Evolutionary conservation across 2,888 invertebrate species (phyloP), one percentile per base, ranked within the genome.

Genomic region (Leptopterna dolabrata): DNA sequence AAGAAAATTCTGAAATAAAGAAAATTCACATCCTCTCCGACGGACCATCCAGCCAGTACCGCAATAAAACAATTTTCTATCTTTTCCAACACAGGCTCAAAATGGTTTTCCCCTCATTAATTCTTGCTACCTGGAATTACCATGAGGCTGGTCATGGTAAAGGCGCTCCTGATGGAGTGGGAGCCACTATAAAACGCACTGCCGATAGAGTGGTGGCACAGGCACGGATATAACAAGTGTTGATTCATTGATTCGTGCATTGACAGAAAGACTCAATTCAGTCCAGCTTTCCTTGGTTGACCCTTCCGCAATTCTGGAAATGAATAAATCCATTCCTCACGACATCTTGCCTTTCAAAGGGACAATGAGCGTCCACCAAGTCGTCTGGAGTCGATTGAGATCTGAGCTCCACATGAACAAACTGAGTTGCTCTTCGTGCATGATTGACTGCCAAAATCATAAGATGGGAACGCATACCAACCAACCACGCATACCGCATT

Each of bases 21-120:
- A 86, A 55, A 73, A 55, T 91, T 11, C 91, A 92, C 89, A 91
- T 91, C 83, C 30, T 91, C 3, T 91, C 91, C 87, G 92, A 92
- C 89, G 91, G 91, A 6, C 91, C 92, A 7, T 90, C 90, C 0
- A 91, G 91, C 7, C 91, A 92, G 86, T 91, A 92, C 87, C 86
- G 91, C 30, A 91, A 92, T 87, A 91, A 91, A 90, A 89, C 89
- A 0, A 91, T 91, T 90, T 92, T 92, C 89, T 91, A 89, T 90
- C 89, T 91, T 76, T 84, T 91, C 85, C 90, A 89, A 27, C 86
- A 87, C 87, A 88, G 89, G 82, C 80, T 90, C 30, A 80, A 63
- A 63, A 30, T 89, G 88, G 16, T 88, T 76, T 47, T 90, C 87
- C 83, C 89, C 83, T 55, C 76, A 14, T 13, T 89, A 11, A 47